Evolutionary conservation across 2,797 vertebrate species (phyloP), one percentile per base, ranked within the genome.

Genomic region (Chrosomus eos): DNA sequence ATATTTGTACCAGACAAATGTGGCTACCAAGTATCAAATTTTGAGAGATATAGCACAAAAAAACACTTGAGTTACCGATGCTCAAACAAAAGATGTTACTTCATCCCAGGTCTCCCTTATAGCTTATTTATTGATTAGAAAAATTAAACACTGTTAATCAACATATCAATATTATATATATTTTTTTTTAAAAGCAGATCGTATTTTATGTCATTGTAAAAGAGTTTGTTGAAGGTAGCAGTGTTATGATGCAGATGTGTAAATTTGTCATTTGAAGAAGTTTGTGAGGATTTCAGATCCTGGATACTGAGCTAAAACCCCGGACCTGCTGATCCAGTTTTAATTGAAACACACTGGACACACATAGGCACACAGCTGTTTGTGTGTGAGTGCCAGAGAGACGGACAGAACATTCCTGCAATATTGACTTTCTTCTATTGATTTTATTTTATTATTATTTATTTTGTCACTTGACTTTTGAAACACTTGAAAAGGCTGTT

Each of bases 321-420:
- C 76, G 84, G 66, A 83, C 58, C 67, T 64, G 58, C 80, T 89
- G 3, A 93, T 93, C 89, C 88, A 66, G 18, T 90, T 91, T 92
- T 90, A 86, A 93, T 93, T 91, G 89, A 85, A 89, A 78, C 72
- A 77, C 48, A 75, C 43, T 8, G 33, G n/a, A 72, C 53, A 82
- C 33, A 26, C 58, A 77, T 31, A 64, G 9, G 7, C 62, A 75
- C 64, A 75, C 84, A 80, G 67, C 77, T 85, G 77, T 73, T 13
- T 26, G 73, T 70, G 62, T 18, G 80, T 58, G 16, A 40, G 21
- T 53, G 77, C 9, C 21, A 7, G 38, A 48, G 19, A 64, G 7
- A 18, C 7, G 3, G 7, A 8, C 28, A 62, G 1, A 66, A 33
- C 62, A 80, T 18, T 55, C 18, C 18, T 71, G 6, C 16, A 18